Base-by-base conservation (phyloP, 1,140 invertebrate genomes). In the Trinorchestia longiramus region DNA sequence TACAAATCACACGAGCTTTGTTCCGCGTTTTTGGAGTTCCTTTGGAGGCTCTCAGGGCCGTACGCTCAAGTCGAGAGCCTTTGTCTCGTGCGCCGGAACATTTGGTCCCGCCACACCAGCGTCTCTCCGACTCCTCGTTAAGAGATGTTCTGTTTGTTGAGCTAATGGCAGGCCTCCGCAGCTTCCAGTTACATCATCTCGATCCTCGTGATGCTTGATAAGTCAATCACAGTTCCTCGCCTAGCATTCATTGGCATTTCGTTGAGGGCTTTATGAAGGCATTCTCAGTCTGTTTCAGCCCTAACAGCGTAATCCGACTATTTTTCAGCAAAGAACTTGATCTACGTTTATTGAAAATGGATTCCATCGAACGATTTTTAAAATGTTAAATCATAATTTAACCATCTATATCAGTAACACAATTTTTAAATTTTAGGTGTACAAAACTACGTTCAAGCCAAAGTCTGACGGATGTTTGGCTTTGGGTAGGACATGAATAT, bases 1-100 rank as follows among this genome's bases (percentile, higher is more conserved):
- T 94, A 94, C 92, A 94, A 94, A 94, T 94, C 92, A 94, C 92
- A 47, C 92, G 92, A 44, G 8, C 43, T 94, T 94, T 94, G 92
- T 94, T 47, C 92, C 92, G 0, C 92, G 43, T 94, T 94, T 94
- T 94, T 40, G 92, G 44, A 45, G 92, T 28, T 45, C 92, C 44
- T 94, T 94, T 94, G 6, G 92, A 43, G 40, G 92, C 43, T 6
- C 43, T 45, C 43, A 44, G 43, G 47, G 92, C 40, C 44, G 0
- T 40, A 0, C 43, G 43, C 44, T 45, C 41, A n/a, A 45, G 36
- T 45, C 36, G 92, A 47, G 41, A 6, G 92, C 43, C 36, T 45
- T 94, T 94, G 92, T 94, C 92, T 43, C 44, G 40, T n/a, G 43
- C 41, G 43, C 44, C 43, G 8, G 43, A 47, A 43, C 92, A 44